Percentiles rank a stretch among this genome's conserved stretches.
Conservation (phyloP, 2,797 vertebrate species). For the Darevskia mixta region DNA sequence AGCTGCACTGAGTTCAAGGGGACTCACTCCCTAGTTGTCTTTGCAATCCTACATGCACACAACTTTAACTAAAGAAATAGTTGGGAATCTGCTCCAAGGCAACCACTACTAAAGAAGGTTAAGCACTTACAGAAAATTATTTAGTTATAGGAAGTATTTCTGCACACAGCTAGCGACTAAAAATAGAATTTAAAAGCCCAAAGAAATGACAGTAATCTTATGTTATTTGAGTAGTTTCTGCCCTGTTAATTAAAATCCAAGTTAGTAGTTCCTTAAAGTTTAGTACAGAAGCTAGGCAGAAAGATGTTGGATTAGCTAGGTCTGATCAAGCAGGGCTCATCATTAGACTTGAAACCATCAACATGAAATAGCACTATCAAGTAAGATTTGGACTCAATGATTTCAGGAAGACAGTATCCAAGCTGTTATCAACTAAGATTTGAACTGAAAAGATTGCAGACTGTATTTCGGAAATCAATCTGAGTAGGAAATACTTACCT, state of each 20-base stretch:
- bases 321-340: too few species aligned
- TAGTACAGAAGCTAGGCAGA: not conserved
- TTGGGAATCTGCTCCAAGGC: not conserved
- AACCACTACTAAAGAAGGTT: not conserved
- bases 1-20: not conserved
- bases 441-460: not conserved
- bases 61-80: fast-evolving
- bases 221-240: not conserved
- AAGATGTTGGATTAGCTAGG: not conserved
- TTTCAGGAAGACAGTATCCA: not conserved
- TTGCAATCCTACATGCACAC: too few species aligned
- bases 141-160: not conserved
- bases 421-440: not conserved
- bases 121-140: not conserved
- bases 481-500: constrained; percentile 68
- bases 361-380: not conserved
- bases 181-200: not conserved
- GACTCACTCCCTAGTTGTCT: not conserved
- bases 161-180: not conserved
- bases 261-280: not conserved
- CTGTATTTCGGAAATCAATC: not conserved
- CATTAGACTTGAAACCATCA: not conserved
- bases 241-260: not conserved
- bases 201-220: not conserved
- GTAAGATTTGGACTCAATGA: not conserved